phyloP scores from a whole-genome alignment of 2,113 vertebrate genomes.

The Notothenia coriiceps region DNA sequence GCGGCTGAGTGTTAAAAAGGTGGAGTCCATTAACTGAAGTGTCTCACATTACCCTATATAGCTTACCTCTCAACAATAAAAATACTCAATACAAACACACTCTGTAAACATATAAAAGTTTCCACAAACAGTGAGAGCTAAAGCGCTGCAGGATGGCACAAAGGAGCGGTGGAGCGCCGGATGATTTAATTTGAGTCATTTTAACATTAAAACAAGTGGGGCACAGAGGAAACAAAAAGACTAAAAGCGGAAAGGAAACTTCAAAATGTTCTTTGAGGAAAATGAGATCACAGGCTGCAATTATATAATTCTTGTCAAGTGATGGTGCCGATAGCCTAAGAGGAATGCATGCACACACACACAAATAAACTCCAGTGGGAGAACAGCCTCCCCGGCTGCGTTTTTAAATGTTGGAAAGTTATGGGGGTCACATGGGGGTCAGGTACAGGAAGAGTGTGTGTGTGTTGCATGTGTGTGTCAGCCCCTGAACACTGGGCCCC shows the following conservation, averaged over 20 bases:
- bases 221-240: constrained; percentile 75
- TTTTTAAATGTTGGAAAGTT: constrained; percentile 87
- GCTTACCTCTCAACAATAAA: neutral
- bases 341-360: constrained; percentile 81
- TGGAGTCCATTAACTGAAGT: neutral
- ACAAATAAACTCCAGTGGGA: constrained; percentile 77
- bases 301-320: constrained; percentile 96
- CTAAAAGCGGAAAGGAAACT: constrained; percentile 84
- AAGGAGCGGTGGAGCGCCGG: constrained; percentile 25
- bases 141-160: constrained; percentile 38
- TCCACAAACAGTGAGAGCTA: constrained; percentile 60
- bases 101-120: constrained; percentile 48
- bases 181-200: constrained; percentile 77
- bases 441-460: constrained; percentile 85
- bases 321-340: constrained; percentile 90
- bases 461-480: constrained; percentile 41
- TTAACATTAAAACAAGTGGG: constrained; percentile 79
- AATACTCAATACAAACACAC: constrained; percentile 8
- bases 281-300: constrained; percentile 93
- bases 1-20: neutral
- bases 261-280: constrained; percentile 91
- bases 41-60: neutral
- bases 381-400: constrained; percentile 86
- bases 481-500: constrained; percentile 61
- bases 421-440: constrained; percentile 89